A percentile compares a stretch with the other conserved stretches of the same genome.
Conservation (phyloP, 2,113 vertebrate species). For the Penelope pileata region DNA sequence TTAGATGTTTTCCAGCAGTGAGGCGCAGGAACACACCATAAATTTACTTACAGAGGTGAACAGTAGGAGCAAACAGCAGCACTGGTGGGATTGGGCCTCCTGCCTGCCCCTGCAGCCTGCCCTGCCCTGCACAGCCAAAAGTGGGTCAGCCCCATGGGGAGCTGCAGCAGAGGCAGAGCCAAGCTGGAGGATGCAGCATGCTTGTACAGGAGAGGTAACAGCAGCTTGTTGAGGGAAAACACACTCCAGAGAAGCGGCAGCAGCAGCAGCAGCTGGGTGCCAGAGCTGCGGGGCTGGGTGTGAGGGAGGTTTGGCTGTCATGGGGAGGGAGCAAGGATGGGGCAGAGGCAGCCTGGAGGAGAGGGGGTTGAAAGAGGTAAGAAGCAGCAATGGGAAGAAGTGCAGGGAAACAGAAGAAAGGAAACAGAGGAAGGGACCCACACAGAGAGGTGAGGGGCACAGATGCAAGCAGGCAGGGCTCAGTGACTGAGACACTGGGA, state of each 20-base stretch:
- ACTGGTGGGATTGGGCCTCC: no score
- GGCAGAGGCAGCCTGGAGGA: not conserved
- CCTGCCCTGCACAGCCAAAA: not conserved
- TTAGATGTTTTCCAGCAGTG: not conserved
- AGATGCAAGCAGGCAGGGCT: not conserved
- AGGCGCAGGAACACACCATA: not conserved
- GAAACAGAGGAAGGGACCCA: not conserved
- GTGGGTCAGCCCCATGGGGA: not conserved
- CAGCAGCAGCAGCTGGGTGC: not conserved
- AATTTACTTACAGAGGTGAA: not conserved
- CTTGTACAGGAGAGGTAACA: not conserved
- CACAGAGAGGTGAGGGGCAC: no score
- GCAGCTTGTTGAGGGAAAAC: not conserved
- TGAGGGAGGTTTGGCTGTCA: not conserved
- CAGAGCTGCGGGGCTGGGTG: not conserved
- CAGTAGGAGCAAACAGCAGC: not conserved
- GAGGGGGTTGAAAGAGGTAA: not conserved
- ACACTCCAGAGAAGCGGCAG: not conserved
- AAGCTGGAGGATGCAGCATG: not conserved
- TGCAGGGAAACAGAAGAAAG: not conserved
- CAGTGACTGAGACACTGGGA: rapidly evolving
- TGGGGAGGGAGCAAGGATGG: not conserved
- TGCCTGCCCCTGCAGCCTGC: no score
- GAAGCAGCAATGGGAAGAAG: not conserved
- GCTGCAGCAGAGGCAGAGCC: not conserved